Evolutionary conservation across 1,140 invertebrate genomes (phyloP).

Genomic region (Sipha flava): DNA sequence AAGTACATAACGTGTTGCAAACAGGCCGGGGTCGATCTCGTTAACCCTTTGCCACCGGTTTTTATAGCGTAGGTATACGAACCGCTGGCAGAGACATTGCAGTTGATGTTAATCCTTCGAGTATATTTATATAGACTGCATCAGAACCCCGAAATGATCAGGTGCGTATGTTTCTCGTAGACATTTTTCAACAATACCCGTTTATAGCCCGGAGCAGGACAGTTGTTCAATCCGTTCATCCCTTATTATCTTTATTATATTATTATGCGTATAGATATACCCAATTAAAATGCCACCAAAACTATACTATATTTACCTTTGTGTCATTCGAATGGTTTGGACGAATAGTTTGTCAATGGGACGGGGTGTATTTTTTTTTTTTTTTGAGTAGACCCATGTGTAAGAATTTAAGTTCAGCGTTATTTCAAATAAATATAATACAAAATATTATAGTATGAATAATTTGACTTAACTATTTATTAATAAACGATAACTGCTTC

Average conservation of each 20-base stretch:
- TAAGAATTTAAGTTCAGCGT: too few relatives aligned
- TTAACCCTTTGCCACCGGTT: constrained; percentile 32
- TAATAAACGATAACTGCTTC: too few relatives aligned
- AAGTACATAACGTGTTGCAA: background rate
- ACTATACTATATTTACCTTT: background rate
- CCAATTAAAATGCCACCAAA: constrained; percentile 25
- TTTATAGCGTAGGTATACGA: background rate
- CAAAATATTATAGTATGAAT: too few relatives aligned
- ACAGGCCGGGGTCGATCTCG: background rate
- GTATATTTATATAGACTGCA: background rate
- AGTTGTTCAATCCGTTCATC: background rate
- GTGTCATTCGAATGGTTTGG: background rate
- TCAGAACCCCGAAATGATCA: background rate
- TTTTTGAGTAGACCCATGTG: too few relatives aligned
- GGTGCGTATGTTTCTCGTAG: background rate
- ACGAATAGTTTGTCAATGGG: too few relatives aligned
- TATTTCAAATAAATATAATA: too few relatives aligned
- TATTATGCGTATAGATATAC: background rate
- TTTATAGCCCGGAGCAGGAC: constrained; percentile 11
- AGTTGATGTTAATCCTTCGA: background rate
- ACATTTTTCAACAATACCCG: background rate
- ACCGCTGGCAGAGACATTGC: background rate
- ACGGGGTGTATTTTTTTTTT: too few relatives aligned
- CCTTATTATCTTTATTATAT: constrained; percentile 22
- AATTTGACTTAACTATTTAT: too few relatives aligned